Evolutionary conservation across 2,113 vertebrate species (phyloP).

Genomic region (Leptodactylus fuscus): DNA sequence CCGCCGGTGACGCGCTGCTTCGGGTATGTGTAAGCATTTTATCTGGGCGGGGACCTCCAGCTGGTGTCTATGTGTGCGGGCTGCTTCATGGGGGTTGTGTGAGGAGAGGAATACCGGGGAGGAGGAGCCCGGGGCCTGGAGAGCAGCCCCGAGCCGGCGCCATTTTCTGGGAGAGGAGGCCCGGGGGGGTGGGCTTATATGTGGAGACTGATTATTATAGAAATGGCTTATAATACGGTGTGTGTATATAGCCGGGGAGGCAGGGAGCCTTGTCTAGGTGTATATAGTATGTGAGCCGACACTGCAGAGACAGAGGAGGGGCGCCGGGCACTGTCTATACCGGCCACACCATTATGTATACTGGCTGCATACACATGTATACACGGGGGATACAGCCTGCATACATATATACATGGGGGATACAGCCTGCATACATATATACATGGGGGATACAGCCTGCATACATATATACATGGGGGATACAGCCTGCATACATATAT

Average conservation of each 20-base stretch:
- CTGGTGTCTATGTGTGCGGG: background rate
- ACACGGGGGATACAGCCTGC: too few relatives aligned
- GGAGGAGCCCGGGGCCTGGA: conserved; percentile 51
- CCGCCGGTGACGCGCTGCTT: conserved; percentile 29
- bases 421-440: too few relatives aligned
- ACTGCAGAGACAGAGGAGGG: conserved; percentile 23
- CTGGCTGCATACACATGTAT: too few relatives aligned
- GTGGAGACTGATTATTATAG: background rate
- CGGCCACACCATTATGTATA: too few relatives aligned
- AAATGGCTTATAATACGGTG: background rate
- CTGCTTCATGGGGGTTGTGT: background rate
- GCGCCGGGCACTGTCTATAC: background rate
- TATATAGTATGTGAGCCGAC: background rate
- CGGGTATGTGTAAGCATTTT: conserved; percentile 1
- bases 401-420: too few relatives aligned
- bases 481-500: too few relatives aligned
- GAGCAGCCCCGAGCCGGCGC: conserved; percentile 53
- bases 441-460: too few relatives aligned
- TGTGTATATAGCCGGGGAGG: background rate
- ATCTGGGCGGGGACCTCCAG: background rate
- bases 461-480: too few relatives aligned
- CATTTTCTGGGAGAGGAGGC: conserved; percentile 61
- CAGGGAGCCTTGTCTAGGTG: background rate
- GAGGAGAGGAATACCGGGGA: conserved; percentile 12
- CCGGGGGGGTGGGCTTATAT: conserved; percentile 30